Evolutionary conservation across 1,140 invertebrate species (phyloP), one percentile per base, ranked within the genome.

Genomic region (Antheraea pernyi): DNA sequence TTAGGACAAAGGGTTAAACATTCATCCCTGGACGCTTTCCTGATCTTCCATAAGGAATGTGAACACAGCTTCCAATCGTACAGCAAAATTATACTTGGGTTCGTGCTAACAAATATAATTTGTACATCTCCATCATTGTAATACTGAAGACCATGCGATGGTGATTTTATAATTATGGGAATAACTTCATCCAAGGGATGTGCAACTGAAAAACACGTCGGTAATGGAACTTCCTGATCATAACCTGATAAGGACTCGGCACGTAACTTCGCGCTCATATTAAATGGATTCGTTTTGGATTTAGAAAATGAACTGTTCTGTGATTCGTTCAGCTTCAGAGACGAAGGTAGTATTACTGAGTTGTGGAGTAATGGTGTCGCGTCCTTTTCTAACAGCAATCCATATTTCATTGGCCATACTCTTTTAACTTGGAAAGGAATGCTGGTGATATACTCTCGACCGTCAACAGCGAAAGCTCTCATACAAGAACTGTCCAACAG

Each of bases 181-280:
- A 95, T 95, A 39, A 98, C 96, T 92, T 98, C 98, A 92, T 98
- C 96, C 39, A 98, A 91, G 0, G 97, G 97, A 94, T 98, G 97
- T 19, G 96, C 93, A 74, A 98, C 90, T 39, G 97, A 97, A 91
- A 97, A 98, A 59, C 97, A 93, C 1, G 95, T 95, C 0, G 96
- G 95, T 77, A 96, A 85, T 3, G 85, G 82, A 63, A 86, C 83
- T 59, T 92, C 91, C 7, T 83, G 79, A 36, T 92, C 90, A 60
- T 79, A 89, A 0, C 79, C 88, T n/a, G 85, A 86, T 9, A 86
- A 73, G 2, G 88, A 90, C 60, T 91, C 88, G 0, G 83, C 81
- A 19, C 83, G 81, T 60, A 89, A 75, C 63, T 84, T 86, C 3
- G 85, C 85, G 42, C 88, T 91, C 85, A 90, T 85, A 59, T 91